A percentile compares a stretch with the other conserved stretches of the same genome.
These are phyloP conservation scores for Ataeniobius toweri DNA, from an alignment of 2,797 vertebrate genomes.

Conservation along the genomic window DNA sequence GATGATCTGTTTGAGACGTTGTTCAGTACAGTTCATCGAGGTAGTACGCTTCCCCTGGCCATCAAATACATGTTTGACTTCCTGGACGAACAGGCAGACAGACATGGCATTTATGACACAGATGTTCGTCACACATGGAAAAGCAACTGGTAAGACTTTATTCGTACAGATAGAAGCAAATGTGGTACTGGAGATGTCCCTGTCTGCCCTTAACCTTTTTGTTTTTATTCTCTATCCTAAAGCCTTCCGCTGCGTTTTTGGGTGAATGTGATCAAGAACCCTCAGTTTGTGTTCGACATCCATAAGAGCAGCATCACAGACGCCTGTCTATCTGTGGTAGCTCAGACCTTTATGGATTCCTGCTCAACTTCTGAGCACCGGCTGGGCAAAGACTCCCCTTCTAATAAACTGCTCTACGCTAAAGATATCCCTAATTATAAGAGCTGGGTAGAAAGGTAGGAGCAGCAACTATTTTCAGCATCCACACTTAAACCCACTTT, in stretches of 20 bases:
- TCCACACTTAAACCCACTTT: constrained; percentile 18
- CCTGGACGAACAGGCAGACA: constrained; percentile 97
- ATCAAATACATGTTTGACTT: constrained; percentile 99
- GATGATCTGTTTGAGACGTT: constrained; percentile 98
- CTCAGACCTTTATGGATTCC: constrained; percentile 99
- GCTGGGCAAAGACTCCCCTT: constrained; percentile 96
- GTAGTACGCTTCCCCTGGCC: constrained; percentile 93
- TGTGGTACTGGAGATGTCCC: neutral
- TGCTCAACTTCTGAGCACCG: constrained; percentile 98
- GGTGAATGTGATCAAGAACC: constrained; percentile 99
- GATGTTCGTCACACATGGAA: constrained; percentile 98
- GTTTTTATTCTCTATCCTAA: constrained; percentile 33
- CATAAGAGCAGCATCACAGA: constrained; percentile 99
- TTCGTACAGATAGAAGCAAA: neutral
- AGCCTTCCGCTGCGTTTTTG: constrained; percentile 97
- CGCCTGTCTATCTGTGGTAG: constrained; percentile 95
- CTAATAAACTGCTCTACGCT: constrained; percentile 97
- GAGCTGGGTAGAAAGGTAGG: constrained; percentile 98
- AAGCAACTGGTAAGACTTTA: constrained; percentile 92
- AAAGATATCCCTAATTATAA: constrained; percentile 99
- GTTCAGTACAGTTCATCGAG: constrained; percentile 96
- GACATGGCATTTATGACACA: constrained; percentile 93
- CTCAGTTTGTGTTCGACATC: constrained; percentile 97
- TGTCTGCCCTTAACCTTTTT: neutral
- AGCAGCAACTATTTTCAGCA: neutral